Conservation (phyloP, 1,140 invertebrate genomes). For the Hylaeus anthracinus region DNA sequence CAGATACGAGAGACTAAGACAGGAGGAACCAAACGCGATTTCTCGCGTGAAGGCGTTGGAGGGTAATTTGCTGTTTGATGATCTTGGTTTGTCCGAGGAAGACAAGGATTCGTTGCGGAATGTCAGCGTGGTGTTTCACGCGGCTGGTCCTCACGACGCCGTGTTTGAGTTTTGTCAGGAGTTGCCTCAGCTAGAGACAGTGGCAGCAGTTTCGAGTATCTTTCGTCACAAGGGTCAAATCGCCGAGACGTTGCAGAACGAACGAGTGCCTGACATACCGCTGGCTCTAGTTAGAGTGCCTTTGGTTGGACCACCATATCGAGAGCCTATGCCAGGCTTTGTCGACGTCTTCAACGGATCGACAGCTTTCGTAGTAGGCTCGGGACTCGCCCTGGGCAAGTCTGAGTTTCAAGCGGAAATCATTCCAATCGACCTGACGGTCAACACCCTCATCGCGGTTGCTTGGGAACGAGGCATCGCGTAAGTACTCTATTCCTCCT, state of each 20-base stretch:
- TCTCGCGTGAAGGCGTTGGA: slow-evolving; percentile 62
- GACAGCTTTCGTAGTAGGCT: slow-evolving; percentile 69
- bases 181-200: slow-evolving; percentile 54
- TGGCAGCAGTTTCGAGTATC: slow-evolving; percentile 48
- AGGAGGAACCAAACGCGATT: slow-evolving; percentile 63
- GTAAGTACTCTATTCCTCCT: slow-evolving; percentile 11
- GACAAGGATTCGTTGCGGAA: slow-evolving; percentile 52
- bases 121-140: slow-evolving; percentile 67
- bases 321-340: slow-evolving; percentile 72
- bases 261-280: slow-evolving; percentile 52
- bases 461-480: slow-evolving; percentile 65
- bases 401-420: slow-evolving; percentile 62
- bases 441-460: slow-evolving; percentile 67
- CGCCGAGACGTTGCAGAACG: slow-evolving; percentile 47
- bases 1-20: slow-evolving; percentile 70
- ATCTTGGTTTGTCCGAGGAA: slow-evolving; percentile 49
- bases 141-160: slow-evolving; percentile 59
- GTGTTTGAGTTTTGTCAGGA: slow-evolving; percentile 62
- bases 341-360: slow-evolving; percentile 64
- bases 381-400: slow-evolving; percentile 64
- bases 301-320: slow-evolving; percentile 64
- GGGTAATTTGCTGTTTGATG: slow-evolving; percentile 69
- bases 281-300: slow-evolving; percentile 64
- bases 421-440: slow-evolving; percentile 67
- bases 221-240: slow-evolving; percentile 61